Evolutionary conservation across 2,797 vertebrate genomes (phyloP).

Genomic region (Chaunax sp.): DNA sequence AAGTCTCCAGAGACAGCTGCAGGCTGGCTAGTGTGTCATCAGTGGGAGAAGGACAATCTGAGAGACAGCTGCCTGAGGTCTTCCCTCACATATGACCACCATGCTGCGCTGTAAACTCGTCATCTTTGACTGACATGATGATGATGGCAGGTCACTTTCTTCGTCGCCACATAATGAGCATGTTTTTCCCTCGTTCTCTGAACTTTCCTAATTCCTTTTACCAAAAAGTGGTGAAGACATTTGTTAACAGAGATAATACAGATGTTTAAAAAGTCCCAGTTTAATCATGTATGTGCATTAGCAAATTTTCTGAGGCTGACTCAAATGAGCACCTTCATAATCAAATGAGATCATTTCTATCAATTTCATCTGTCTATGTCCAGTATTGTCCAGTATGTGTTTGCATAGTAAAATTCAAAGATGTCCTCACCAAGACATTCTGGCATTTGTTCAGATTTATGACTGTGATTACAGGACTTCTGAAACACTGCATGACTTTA

Average conservation of each 20-base stretch:
- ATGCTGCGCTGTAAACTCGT: background rate
- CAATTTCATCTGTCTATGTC: background rate
- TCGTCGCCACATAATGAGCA: background rate
- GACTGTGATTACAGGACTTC: background rate
- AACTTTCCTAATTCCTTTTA: background rate
- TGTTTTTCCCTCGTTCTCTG: background rate
- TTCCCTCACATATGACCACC: constrained; percentile 21
- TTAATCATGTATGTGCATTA: too few relatives aligned
- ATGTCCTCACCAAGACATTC: background rate
- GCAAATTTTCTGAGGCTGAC: too few relatives aligned
- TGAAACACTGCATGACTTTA: background rate
- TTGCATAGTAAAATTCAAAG: constrained; percentile 4
- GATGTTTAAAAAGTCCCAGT: too few relatives aligned
- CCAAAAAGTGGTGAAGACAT: too few relatives aligned
- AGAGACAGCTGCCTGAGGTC: constrained; percentile 7
- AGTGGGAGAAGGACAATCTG: background rate
- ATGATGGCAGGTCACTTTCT: constrained; percentile 14
- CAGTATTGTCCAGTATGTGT: background rate
- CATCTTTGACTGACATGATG: background rate
- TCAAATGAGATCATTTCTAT: background rate
- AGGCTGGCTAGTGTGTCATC: constrained; percentile 37
- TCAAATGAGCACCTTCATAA: background rate
- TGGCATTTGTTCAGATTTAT: constrained; percentile 28
- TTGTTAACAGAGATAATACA: too few relatives aligned
- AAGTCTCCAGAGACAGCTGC: constrained; percentile 60